phyloP scores from a whole-genome alignment of 2,797 vertebrate species.

The Lophius americanus region DNA sequence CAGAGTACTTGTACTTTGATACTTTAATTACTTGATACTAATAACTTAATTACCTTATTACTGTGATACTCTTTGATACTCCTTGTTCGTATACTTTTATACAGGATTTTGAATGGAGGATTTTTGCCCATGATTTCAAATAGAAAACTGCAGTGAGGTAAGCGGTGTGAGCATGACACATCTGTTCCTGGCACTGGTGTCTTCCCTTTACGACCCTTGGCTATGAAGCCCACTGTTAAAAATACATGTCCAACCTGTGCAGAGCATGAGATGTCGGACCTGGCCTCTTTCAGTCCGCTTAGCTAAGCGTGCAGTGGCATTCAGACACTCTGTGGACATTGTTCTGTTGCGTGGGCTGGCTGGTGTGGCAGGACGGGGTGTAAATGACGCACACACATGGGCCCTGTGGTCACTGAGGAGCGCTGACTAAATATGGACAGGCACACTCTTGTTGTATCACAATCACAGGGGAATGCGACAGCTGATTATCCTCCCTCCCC shows the following conservation, averaged over 20 bases:
- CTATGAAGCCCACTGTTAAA: conserved; percentile 65
- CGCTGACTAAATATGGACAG: conserved; percentile 97
- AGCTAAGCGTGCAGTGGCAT: conserved; percentile 49
- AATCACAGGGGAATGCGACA: conserved; percentile 87
- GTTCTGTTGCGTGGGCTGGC: conserved; percentile 50
- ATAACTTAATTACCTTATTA: too few species aligned
- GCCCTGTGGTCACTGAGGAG: conserved; percentile 84
- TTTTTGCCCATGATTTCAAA: conserved; percentile 15
- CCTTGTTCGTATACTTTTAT: background rate
- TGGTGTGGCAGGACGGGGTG: conserved; percentile 77
- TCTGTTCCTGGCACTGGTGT: conserved; percentile 68
- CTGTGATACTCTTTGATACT: too few species aligned
- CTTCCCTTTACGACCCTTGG: conserved; percentile 53
- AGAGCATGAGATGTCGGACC: conserved; percentile 37
- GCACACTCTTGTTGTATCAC: conserved; percentile 84
- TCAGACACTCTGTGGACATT: conserved; percentile 66
- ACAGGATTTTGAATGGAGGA: background rate
- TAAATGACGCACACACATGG: conserved; percentile 85
- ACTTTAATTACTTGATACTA: background rate
- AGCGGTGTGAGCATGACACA: conserved; percentile 63
- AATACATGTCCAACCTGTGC: conserved; percentile 62
- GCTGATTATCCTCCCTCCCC: conserved; percentile 82
- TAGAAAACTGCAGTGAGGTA: conserved; percentile 49
- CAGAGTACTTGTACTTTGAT: background rate
- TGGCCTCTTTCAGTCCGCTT: conserved; percentile 42